Evolutionary conservation across 2,888 invertebrate species (phyloP).

Genomic region (Catocala sponsa): DNA sequence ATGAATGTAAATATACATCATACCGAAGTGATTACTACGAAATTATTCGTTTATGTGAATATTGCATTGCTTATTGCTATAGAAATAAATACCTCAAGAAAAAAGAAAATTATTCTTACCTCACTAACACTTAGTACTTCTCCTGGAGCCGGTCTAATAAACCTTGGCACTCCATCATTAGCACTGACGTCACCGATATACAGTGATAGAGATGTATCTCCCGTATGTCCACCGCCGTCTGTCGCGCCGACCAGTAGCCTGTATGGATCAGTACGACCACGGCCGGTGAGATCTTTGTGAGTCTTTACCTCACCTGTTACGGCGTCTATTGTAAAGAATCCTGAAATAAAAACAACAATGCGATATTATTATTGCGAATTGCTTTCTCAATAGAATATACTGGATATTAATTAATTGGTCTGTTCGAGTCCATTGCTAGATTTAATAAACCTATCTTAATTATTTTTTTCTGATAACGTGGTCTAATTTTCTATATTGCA

Average conservation of each 20-base stretch:
- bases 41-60: no score
- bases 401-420: no score
- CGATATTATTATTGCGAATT: no score
- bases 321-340: conserved; percentile 90
- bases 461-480: no score
- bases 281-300: conserved; percentile 90
- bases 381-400: no score
- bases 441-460: no score
- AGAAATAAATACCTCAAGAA: no score
- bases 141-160: conserved; percentile 91
- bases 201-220: conserved; percentile 89
- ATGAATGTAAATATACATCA: no score
- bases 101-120: conserved; percentile 68
- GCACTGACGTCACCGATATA: conserved; percentile 94
- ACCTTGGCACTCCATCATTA: conserved; percentile 93
- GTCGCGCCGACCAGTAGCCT: conserved; percentile 90
- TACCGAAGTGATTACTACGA: no score
- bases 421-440: no score
- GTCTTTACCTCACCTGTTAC: conserved; percentile 91
- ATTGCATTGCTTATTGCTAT: no score
- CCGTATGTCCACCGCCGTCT: conserved; percentile 90
- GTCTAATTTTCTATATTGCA: no score
- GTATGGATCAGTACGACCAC: conserved; percentile 93
- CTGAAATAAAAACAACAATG: conserved; percentile 64
- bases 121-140: conserved; percentile 92